Percentiles rank a stretch among this genome's conserved stretches.
These are phyloP conservation scores for Drosophila neotestacea DNA, from an alignment of 2,888 invertebrate species.

Conservation along the genomic window DNA sequence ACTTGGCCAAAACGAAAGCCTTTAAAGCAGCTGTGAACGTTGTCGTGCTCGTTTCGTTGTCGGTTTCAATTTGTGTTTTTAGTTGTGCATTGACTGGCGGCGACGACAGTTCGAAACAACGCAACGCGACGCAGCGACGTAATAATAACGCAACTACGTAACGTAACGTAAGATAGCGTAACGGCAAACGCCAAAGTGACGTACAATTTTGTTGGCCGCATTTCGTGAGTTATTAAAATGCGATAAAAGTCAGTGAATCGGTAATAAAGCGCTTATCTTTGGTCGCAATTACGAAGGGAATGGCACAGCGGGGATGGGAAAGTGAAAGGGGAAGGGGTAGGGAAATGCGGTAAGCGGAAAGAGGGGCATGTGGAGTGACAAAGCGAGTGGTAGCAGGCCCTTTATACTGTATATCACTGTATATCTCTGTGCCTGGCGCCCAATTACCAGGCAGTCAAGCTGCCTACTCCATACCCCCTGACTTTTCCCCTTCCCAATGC, in stretches of 20 bases:
- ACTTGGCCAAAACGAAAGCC: constrained; percentile 38
- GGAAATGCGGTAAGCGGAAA: no score
- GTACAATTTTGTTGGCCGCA: constrained; percentile 60
- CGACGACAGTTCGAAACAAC: constrained; percentile 48
- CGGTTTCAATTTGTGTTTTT: constrained; percentile 52
- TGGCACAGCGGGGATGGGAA: background rate
- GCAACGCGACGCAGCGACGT: constrained; percentile 20
- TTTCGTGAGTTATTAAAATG: constrained; percentile 81
- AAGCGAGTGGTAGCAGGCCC: constrained; percentile 40
- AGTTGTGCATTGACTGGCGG: constrained; percentile 73
- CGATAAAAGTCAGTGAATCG: constrained; percentile 82
- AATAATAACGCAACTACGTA: constrained; percentile 23
- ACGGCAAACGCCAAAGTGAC: constrained; percentile 52
- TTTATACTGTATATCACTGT: constrained; percentile 16
- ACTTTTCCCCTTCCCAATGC: background rate
- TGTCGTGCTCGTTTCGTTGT: constrained; percentile 59
- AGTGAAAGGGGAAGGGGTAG: background rate
- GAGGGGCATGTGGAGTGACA: constrained; percentile 25
- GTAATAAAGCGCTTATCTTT: constrained; percentile 81
- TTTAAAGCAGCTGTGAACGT: constrained; percentile 64
- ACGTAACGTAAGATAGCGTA: constrained; percentile 46
- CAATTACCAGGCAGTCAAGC: constrained; percentile 52
- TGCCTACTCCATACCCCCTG: background rate
- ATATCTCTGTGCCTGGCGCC: constrained; percentile 48
- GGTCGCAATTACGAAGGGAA: constrained; percentile 72